Evolutionary conservation across 2,113 vertebrate genomes (phyloP), one percentile per base, ranked within the genome.

Genomic region (Aspiorhynchus laticeps): DNA sequence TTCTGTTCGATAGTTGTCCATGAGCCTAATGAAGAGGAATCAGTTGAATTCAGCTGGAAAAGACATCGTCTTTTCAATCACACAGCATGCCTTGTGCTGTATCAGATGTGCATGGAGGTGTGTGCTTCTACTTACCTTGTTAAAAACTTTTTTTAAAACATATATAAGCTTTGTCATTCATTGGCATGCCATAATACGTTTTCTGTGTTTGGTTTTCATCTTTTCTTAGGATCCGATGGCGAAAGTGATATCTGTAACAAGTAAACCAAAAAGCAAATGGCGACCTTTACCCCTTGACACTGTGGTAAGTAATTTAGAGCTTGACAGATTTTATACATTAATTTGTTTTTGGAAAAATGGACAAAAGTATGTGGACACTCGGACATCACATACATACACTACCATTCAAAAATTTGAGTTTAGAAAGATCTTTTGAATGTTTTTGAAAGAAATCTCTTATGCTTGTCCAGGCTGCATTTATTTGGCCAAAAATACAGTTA

Each of bases 71-170:
- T 99, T 81, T 99, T 99, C 77, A 96, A 94, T 88, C 98, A 99
- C 94, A 98, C 97, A 0, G 98, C 97, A 0, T 99, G 98, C 92
- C 95, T 99, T 63, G 97, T 99, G 80, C 96, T 99, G 61, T 99
- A 99, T 91, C 98, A 99, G 85, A 96, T 99, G 86, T 99, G 98
- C 87, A 97, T 99, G 97, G 98, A 99, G 97, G 98, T 98, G 92
- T n/a, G 38, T 11, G 15, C 2, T 81, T 86, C 61, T 78, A 6
- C 11, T 53, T 24, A 2, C 0, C n/a, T 51, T 19, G 9, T 24
- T 33, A 28, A n/a, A 26, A 17, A 5, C 11, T 11, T 5, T 74
- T 59, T 71, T 2, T 17, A 31, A 67, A 12, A 33, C 28, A 31
- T 67, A 31, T 17, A 1, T 17, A 69, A 19, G 65, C 31, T 4